A percentile compares a stretch with the other conserved stretches of the same genome.
phyloP scores from a whole-genome alignment of 92 coral and sea anemone species.

The Phymanthus crucifer region DNA sequence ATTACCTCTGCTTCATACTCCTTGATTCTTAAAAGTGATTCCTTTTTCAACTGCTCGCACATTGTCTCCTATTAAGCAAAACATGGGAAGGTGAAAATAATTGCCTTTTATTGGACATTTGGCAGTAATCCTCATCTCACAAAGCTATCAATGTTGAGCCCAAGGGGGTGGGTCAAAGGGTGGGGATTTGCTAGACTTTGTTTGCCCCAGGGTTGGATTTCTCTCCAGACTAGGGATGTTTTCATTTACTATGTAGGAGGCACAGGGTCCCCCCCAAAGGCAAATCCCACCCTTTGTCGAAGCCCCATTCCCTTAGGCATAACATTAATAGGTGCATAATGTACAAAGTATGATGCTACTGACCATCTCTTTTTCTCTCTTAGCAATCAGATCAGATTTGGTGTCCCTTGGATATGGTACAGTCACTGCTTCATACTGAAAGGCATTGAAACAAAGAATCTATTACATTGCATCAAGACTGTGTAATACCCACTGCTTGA shows the following conservation, averaged over 20 bases:
- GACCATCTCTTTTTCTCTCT: conserved; percentile 83
- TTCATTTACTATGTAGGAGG: too few species aligned
- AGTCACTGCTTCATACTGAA: conserved; percentile 87
- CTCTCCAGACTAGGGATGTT: too few species aligned
- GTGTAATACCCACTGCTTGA: too few species aligned
- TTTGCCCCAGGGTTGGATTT: too few species aligned
- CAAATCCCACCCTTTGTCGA: too few species aligned
- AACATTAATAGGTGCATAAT: neutral
- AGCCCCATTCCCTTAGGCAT: too few species aligned
- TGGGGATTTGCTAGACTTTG: too few species aligned
- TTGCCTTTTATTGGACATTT: neutral
- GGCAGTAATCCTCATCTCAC: too few species aligned
- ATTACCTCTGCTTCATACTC: conserved; percentile 70
- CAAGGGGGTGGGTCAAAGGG: too few species aligned
- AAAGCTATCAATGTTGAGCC: too few species aligned
- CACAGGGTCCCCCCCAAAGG: too few species aligned
- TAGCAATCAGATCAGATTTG: conserved; percentile 56
- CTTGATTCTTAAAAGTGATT: conserved; percentile 63
- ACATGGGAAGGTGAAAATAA: neutral
- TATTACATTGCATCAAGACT: neutral
- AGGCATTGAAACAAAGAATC: neutral
- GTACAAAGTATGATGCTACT: conserved; percentile 22
- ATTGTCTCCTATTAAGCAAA: conserved; percentile 55
- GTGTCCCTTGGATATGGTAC: conserved; percentile 91
- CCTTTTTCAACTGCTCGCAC: conserved; percentile 51